These are phyloP conservation scores for Nansenia antarctica DNA, from an alignment of 2,113 vertebrate species.

Conservation along the genomic window DNA sequence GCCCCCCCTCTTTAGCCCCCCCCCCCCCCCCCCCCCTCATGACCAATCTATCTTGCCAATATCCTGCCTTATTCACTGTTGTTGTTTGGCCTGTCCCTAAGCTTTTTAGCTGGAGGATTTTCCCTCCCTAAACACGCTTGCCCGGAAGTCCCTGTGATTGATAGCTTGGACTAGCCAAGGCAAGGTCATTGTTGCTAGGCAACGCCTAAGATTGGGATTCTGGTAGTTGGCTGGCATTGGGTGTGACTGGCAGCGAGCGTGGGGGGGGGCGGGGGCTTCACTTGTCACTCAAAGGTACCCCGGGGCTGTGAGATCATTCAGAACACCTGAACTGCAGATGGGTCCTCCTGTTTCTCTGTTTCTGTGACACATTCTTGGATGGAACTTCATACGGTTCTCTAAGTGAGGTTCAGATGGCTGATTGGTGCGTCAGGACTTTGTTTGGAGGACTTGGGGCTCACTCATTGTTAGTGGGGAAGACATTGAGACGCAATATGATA, in stretches of 20 bases:
- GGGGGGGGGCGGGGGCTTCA: slow-evolving; percentile 24
- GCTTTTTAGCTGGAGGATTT: slow-evolving; percentile 41
- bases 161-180: slow-evolving; percentile 55
- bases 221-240: slow-evolving; percentile 46
- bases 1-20: slow-evolving; percentile 8
- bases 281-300: slow-evolving; percentile 14
- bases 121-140: slow-evolving; percentile 28
- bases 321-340: neutral
- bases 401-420: too few relatives aligned
- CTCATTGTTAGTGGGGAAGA: neutral
- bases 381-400: too few relatives aligned
- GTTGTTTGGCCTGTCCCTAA: slow-evolving; percentile 35
- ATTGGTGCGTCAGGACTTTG: too few relatives aligned
- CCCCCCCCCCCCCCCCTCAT: slow-evolving; percentile 17
- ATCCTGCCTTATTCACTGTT: slow-evolving; percentile 44
- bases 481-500: neutral
- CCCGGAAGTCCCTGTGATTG: slow-evolving; percentile 67
- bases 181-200: slow-evolving; percentile 66
- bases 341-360: too few relatives aligned
- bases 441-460: neutral
- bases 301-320: neutral
- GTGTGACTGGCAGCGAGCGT: slow-evolving; percentile 20
- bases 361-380: too few relatives aligned
- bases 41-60: slow-evolving; percentile 39
- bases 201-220: slow-evolving; percentile 43